Evolutionary conservation across 2,888 invertebrate genomes (phyloP).

Genomic region (Macrosoma leucophasiata): DNA sequence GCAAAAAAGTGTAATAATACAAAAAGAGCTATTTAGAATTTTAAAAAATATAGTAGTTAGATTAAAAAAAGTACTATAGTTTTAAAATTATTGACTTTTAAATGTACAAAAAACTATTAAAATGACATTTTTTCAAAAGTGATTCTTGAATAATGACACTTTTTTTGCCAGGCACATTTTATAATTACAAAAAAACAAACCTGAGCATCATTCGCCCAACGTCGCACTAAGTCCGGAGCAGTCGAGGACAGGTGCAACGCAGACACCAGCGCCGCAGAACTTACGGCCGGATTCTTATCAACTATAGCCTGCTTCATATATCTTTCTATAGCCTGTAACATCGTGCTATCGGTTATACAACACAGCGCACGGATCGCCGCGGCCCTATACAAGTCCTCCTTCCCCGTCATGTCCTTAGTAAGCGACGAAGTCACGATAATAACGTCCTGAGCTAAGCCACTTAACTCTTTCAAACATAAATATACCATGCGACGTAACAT

Average conservation of each 20-base stretch:
- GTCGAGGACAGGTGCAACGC: conserved; percentile 86
- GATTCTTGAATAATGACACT: too few species aligned
- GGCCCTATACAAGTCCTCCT: conserved; percentile 92
- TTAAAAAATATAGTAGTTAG: too few species aligned
- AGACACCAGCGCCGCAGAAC: conserved; percentile 97
- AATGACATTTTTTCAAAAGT: conserved; percentile 54
- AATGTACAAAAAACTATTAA: too few species aligned
- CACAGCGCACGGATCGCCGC: conserved; percentile 98
- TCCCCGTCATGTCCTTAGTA: conserved; percentile 99
- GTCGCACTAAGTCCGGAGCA: conserved; percentile 93
- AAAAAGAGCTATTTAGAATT: too few species aligned
- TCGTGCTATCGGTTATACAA: conserved; percentile 95
- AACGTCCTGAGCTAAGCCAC: conserved; percentile 96
- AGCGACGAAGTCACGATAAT: conserved; percentile 98
- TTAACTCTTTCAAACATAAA: conserved; percentile 95
- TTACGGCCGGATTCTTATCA: conserved; percentile 96
- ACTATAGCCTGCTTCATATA: conserved; percentile 99
- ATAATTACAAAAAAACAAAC: too few species aligned
- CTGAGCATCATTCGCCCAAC: conserved; percentile 99
- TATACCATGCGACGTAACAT: conserved; percentile 97
- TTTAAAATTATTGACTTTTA: background rate
- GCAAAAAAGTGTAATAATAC: too few species aligned
- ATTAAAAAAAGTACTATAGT: too few species aligned
- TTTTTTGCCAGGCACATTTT: too few species aligned
- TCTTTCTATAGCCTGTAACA: conserved; percentile 97